Conservation (phyloP, 2,797 vertebrate species). For the Centropyge bicolor region DNA sequence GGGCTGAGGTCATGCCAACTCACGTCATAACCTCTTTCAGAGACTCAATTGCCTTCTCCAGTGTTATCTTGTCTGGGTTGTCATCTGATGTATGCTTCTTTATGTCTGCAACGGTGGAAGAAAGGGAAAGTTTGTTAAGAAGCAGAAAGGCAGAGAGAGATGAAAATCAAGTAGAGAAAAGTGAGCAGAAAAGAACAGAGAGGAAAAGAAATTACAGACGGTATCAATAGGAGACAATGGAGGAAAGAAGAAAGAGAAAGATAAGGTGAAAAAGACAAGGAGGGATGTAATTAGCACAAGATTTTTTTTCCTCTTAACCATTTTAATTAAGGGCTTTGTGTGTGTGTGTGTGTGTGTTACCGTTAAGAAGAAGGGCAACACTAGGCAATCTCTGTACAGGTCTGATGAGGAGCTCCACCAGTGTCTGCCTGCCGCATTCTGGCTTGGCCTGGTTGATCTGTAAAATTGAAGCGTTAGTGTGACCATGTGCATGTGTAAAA, state of each 20-base stretch:
- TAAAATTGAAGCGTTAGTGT: background rate
- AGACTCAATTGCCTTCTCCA: constrained; percentile 96
- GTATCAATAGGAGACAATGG: constrained; percentile 18
- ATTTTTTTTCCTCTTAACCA: background rate
- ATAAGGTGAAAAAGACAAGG: background rate
- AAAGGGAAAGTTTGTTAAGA: constrained; percentile 11
- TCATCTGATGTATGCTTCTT: constrained; percentile 97
- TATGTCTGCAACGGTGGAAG: constrained; percentile 86
- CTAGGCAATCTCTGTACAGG: constrained; percentile 98
- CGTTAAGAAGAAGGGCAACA: constrained; percentile 94
- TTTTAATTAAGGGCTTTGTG: background rate
- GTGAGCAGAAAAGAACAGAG: background rate
- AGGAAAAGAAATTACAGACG: constrained; percentile 24
- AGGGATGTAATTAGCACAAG: constrained; percentile 24
- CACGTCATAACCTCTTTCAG: constrained; percentile 99
- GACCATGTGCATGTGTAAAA: background rate
- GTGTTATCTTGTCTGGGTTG: constrained; percentile 94
- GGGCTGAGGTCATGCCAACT: constrained; percentile 71
- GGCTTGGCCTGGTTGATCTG: constrained; percentile 99
- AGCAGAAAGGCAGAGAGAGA: background rate
- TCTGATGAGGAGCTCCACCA: constrained; percentile 96
- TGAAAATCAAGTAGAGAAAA: constrained; percentile 24
- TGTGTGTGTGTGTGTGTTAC: constrained; percentile 78
- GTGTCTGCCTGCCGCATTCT: constrained; percentile 95
- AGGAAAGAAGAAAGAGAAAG: constrained; percentile 3